A percentile compares a stretch with the other conserved stretches of the same genome.
phyloP scores from a whole-genome alignment of 2,888 invertebrate species.

The Timema cristinae region DNA sequence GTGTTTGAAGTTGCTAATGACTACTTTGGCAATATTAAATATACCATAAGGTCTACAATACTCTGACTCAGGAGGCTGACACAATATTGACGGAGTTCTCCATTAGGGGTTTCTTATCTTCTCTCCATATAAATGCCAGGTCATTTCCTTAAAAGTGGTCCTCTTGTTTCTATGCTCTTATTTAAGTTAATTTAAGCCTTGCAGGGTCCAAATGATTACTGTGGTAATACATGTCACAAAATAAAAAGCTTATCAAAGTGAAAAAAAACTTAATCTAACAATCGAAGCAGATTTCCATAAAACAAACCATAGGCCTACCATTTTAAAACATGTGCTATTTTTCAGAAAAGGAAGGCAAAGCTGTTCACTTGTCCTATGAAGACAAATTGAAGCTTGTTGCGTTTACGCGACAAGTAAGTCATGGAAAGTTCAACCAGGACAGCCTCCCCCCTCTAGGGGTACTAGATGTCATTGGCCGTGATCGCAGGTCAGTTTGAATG shows the following conservation, averaged over 20 bases:
- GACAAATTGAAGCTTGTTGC: conserved; percentile 89
- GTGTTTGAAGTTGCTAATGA: no score
- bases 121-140: no score
- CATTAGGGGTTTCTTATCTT: no score
- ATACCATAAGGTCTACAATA: no score
- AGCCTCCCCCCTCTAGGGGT: conserved; percentile 80
- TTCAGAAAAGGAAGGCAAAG: conserved; percentile 96
- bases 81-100: no score
- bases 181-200: no score
- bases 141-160: no score
- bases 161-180: no score
- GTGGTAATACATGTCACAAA: no score
- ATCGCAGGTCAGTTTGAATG: conserved; percentile 59
- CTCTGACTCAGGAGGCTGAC: no score
- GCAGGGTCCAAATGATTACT: no score
- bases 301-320: background rate
- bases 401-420: conserved; percentile 83
- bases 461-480: conserved; percentile 91
- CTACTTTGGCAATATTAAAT: no score
- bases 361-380: conserved; percentile 88
- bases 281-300: background rate
- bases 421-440: conserved; percentile 74
- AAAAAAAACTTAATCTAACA: background rate
- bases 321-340: conserved; percentile 34
- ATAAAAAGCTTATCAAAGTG: background rate